Base-by-base conservation (phyloP, 2,888 invertebrate species). In the Electrophaes corylata region DNA sequence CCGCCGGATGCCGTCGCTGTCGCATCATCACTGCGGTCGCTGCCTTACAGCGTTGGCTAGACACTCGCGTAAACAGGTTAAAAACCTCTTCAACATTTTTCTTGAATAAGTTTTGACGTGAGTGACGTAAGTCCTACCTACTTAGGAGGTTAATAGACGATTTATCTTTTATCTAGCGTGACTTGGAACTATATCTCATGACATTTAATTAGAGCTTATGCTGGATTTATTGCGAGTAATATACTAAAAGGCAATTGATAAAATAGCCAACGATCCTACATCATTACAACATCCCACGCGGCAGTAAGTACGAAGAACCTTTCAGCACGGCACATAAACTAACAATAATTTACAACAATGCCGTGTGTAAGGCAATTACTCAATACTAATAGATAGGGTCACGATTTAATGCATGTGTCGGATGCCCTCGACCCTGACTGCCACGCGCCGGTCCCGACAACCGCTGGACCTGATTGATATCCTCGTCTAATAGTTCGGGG, bases 351-450 rank as follows among this genome's bases (percentile, higher is more conserved):
- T 35, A 18, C 16, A 44, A 37, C 12, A 41, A 47, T 18, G 16
- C 40, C 54, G 57, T 55, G 54, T 46, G 48, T 39, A 14, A 45
- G 48, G 49, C 45, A 46, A 57, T 63, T 57, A 58, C 41, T 20
- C 20, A 29, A 26, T 20, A 33, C 20, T 60, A 57, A 60, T 46
- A 41, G 51, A 14, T 26, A 29, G 45, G 47, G 46, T 49, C 63
- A 56, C 57, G 57, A 45, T 41, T 35, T 43, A 31, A 43, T n/a
- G 53, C 50, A 50, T 39, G 31, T 37, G 37, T 20, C 31, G 31
- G 16, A 4, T 14, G 37, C 37, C 49, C 54, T 47, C 44, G 55
- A 29, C 44, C 55, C 29, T 29, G 41, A 11, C 46, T n/a, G 8
- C 37, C 8, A 6, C 6, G 6, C 37, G n/a, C n/a, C 33, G 23